Conservation (phyloP, 2,797 vertebrate genomes). For the Moxostoma hubbsi region DNA sequence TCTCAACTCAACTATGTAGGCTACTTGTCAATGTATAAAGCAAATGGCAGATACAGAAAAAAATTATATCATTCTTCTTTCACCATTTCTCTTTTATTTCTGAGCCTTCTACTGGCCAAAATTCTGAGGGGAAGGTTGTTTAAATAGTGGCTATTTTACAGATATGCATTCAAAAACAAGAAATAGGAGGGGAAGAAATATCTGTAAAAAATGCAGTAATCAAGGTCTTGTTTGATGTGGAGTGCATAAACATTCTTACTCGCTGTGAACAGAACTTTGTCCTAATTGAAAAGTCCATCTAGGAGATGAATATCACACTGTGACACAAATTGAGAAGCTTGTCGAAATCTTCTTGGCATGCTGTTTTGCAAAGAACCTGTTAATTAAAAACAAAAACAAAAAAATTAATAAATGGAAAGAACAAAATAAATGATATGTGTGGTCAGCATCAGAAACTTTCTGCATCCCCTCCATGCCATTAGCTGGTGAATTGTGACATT, state of each 20-base stretch:
- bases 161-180: background rate
- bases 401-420: background rate
- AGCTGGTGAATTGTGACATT: no score
- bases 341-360: slow-evolving; percentile 15
- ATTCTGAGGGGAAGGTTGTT: background rate
- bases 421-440: slow-evolving; percentile 23
- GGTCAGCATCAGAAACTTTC: background rate
- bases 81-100: slow-evolving; percentile 1
- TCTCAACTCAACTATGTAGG: background rate
- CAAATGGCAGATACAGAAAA: slow-evolving; percentile 28
- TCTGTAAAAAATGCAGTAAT: slow-evolving; percentile 7
- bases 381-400: background rate
- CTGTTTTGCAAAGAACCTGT: slow-evolving; percentile 43
- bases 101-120: background rate
- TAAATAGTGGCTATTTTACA: background rate
- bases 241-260: slow-evolving; percentile 36
- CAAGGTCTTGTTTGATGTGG: slow-evolving; percentile 2
- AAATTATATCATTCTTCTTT: background rate
- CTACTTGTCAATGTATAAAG: slow-evolving; percentile 20
- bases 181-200: background rate
- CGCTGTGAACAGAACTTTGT: slow-evolving; percentile 30
- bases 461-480: no score
- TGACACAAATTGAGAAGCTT: slow-evolving; percentile 49
- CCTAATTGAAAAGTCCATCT: slow-evolving; percentile 56
- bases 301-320: slow-evolving; percentile 51